Evolutionary conservation across 2,888 invertebrate species (phyloP), one percentile per base, ranked within the genome.

Genomic region (Zele albiditarsus): DNA sequence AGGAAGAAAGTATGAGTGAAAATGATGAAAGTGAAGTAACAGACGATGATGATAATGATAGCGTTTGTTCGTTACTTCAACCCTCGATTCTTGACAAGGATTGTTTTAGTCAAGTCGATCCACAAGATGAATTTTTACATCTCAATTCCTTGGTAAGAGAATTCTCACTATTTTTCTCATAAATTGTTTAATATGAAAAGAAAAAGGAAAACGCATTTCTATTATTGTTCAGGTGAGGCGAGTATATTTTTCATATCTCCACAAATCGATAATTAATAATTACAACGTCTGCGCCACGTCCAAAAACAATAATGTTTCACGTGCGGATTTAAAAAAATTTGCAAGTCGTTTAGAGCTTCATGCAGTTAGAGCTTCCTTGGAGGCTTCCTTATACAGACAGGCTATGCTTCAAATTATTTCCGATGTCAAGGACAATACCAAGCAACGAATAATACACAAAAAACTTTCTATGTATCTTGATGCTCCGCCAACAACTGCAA

Each of bases 321-420:
- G 78, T 12, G 69, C 63, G 8, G 76, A 84, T 28, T 78, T 87
- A 33, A 85, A 85, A 72, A 84, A 80, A 57, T 85, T 82, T 70
- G 84, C 85, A 12, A 83, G 85, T 63, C 80, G 83, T 71, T 81
- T 87, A 81, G 86, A 87, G 78, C 70, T 87, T 4, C 77, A 80
- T 70, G 86, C 86, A 1, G 84, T 87, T 12, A 78, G 80, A 73
- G 81, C 82, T 10, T 84, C 86, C 10, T 77, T 87, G 20, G 84
- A 86, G 76, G 80, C 84, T 10, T 80, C 82, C 31, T 73, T 86
- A 16, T 87, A 87, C 67, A 81, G 86, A 70, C 82, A 83, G 79
- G 81, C 83, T 20, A 86, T 87, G 85, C 77, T 85, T 16, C 84
- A 84, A 82, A 77, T 86, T 81, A 86, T 85, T 80, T 81, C 83